Percentiles rank a stretch among this genome's conserved stretches.
Conservation (phyloP, 2,888 invertebrate genomes). For the Perdita meconis region DNA sequence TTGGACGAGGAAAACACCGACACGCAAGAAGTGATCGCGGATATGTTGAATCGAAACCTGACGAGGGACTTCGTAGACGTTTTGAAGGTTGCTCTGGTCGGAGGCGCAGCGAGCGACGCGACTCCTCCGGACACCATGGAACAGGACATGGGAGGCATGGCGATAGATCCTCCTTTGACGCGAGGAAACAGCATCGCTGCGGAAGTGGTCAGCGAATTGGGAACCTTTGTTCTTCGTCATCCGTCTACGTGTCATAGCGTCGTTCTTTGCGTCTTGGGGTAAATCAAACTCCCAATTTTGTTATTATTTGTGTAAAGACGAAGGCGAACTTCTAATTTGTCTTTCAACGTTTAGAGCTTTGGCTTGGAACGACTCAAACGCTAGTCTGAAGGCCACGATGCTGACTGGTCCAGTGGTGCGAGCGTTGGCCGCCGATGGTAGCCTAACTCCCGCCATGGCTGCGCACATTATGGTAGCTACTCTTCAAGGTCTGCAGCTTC, state of each 20-base stretch:
- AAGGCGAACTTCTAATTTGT: background rate
- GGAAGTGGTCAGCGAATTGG: constrained; percentile 93
- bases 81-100: constrained; percentile 90
- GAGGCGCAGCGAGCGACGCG: constrained; percentile 87
- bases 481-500: constrained; percentile 91
- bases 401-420: constrained; percentile 90
- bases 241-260: constrained; percentile 88
- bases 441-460: constrained; percentile 88
- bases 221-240: constrained; percentile 89
- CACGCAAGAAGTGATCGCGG: constrained; percentile 93
- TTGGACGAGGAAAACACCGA: constrained; percentile 90
- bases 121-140: constrained; percentile 87
- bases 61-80: constrained; percentile 96
- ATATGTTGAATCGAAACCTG: constrained; percentile 93
- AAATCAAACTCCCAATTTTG: constrained; percentile 7
- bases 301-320: background rate
- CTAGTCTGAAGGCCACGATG: constrained; percentile 92
- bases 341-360: constrained; percentile 85
- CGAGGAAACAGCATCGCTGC: constrained; percentile 85
- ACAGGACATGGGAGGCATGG: constrained; percentile 89
- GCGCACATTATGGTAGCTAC: constrained; percentile 91
- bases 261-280: constrained; percentile 87
- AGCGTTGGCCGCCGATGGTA: constrained; percentile 87
- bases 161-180: constrained; percentile 85
- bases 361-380: constrained; percentile 95